These are phyloP conservation scores for Solea senegalensis DNA, from an alignment of 2,113 vertebrate species.

Conservation along the genomic window DNA sequence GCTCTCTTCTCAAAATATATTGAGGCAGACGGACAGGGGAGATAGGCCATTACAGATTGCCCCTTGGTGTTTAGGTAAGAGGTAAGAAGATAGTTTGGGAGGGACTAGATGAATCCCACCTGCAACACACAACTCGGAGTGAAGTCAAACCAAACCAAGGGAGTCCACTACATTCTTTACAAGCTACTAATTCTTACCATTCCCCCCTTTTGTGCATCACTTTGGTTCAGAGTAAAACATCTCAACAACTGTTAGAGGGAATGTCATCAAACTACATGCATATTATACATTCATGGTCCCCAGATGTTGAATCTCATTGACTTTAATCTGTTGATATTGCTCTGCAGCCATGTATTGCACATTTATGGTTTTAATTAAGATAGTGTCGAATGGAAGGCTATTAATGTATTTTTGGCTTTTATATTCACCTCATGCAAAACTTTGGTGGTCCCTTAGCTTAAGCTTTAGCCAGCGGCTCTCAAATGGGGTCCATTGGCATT, in stretches of 20 bases:
- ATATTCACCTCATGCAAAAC: too few relatives aligned
- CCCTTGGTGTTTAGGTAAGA: conserved; percentile 31
- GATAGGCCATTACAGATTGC: conserved; percentile 21
- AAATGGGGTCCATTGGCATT: too few relatives aligned
- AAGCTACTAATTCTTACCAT: not conserved
- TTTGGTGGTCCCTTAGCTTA: too few relatives aligned
- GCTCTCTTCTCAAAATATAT: conserved; percentile 32
- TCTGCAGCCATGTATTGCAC: not conserved
- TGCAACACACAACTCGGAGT: conserved; percentile 3
- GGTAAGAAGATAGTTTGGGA: conserved; percentile 12
- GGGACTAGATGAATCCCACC: conserved; percentile 18
- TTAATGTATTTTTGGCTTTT: not conserved
- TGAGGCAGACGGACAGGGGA: conserved; percentile 14
- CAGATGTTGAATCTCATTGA: not conserved
- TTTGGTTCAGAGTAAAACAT: not conserved
- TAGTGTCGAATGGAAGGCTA: not conserved
- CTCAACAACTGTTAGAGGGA: not conserved
- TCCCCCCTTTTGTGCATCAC: not conserved
- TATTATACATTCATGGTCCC: not conserved
- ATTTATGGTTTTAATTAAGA: not conserved
- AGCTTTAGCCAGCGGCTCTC: too few relatives aligned
- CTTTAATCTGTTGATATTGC: not conserved
- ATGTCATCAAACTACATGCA: not conserved
- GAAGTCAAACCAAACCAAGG: conserved; percentile 5
- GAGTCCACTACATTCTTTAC: not conserved